Base-by-base conservation (phyloP, 2,113 vertebrate genomes). In the Poeciliopsis retropinna region DNA sequence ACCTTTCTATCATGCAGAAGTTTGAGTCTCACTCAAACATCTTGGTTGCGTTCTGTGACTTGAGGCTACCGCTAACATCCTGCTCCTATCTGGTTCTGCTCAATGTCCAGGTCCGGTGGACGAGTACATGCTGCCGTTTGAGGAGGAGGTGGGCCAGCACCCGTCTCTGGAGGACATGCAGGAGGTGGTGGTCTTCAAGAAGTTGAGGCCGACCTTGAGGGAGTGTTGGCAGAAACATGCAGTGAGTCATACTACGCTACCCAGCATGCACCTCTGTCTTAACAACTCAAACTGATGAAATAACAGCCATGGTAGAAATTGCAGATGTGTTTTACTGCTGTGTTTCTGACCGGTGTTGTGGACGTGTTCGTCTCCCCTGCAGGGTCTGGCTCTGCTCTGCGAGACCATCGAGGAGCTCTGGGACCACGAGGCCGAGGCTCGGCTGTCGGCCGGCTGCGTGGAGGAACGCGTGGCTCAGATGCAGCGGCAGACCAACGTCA, bases 111-210 rank as follows among this genome's bases (percentile, higher is more conserved):
- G 98, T 82, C 98, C 97, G 0, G 97, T 99, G 76, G 98, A 98
- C 62, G 97, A 98, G 92, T 99, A 98, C 91, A 97, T 97, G 95
- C 93, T 99, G 80, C 98, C 98, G 0, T 99, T 99, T 70, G 98
- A 99, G 90, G 98, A 99, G 89, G 97, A 99, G 93, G 95, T 97
- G 70, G 98, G 98, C 25, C 96, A 98, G 91, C 98, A 99, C 88
- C 98, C 98, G 14, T 99, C 97, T 69, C 94, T 99, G 60, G 98
- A 99, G 95, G 98, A 99, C 92, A 99, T 99, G 97, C 98, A 99
- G 94, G 98, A 99, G 6, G 97, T 99, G 1, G 98, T 99, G 34
- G 98, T 99, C 70, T 97, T 99, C 89, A 99, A 99, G 94, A 99
- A 99, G 89, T 95, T 98, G 94, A 94, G 98, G 80, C 98, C 98